Percentiles rank a stretch among this genome's conserved stretches.
Conservation (phyloP, 2,888 invertebrate genomes). For the Cephalotes varians region DNA sequence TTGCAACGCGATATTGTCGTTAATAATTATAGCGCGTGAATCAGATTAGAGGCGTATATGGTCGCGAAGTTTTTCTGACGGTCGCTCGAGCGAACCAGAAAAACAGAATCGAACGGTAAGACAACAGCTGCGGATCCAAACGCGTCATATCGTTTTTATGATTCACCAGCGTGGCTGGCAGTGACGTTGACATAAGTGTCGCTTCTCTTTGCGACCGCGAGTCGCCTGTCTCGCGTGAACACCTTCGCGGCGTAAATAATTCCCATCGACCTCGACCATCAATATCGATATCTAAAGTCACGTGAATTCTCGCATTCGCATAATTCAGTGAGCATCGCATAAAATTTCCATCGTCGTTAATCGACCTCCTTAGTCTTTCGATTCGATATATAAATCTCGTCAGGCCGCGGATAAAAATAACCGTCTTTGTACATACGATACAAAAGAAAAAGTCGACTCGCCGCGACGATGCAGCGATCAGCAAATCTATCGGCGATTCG, state of each 20-base stretch:
- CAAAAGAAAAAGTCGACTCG: background rate
- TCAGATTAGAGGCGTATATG: background rate
- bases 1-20: background rate
- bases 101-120: constrained; percentile 70
- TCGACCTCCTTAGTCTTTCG: background rate
- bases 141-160: constrained; percentile 81
- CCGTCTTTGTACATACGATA: constrained; percentile 1
- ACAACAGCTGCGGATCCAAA: constrained; percentile 80
- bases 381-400: background rate
- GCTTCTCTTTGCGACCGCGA: constrained; percentile 42
- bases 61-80: background rate
- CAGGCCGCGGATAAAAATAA: background rate
- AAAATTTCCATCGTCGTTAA: background rate
- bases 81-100: constrained; percentile 57
- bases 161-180: constrained; percentile 71
- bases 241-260: background rate
- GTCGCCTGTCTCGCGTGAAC: constrained; percentile 30
- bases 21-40: constrained; percentile 14
- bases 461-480: background rate
- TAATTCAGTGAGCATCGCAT: background rate
- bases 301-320: background rate
- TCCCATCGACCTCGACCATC: background rate
- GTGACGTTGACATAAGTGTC: constrained; percentile 69
- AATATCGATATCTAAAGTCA: background rate
- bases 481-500: background rate